phyloP scores from a whole-genome alignment of 2,113 vertebrate species.

The Cyprinus carpio region DNA sequence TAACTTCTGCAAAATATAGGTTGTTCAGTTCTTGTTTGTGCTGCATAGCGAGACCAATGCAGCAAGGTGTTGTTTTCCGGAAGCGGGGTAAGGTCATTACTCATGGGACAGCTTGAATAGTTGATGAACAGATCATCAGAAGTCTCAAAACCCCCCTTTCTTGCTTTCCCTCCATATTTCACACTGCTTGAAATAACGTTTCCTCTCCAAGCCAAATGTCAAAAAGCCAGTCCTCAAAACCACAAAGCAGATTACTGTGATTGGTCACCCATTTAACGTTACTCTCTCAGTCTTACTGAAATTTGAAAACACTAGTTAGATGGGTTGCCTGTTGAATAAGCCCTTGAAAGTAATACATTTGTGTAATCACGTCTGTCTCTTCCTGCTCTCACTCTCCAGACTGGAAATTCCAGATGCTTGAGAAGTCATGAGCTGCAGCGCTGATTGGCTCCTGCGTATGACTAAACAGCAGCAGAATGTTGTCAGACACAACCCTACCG shows the following conservation, averaged over 20 bases:
- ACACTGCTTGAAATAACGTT: not conserved
- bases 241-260: constrained; percentile 3
- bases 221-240: constrained; percentile 16
- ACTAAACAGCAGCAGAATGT: constrained; percentile 33
- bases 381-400: constrained; percentile 5
- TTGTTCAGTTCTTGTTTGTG: not conserved
- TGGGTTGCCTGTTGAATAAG: not conserved
- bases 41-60: not conserved
- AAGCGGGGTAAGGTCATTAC: not conserved
- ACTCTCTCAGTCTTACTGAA: constrained; percentile 3
- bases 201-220: constrained; percentile 31
- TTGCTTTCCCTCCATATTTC: not conserved
- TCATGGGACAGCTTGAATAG: not conserved
- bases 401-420: constrained; percentile 64
- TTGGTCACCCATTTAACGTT: constrained; percentile 41
- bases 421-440: constrained; percentile 50
- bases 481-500: not conserved
- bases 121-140: not conserved
- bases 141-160: constrained; percentile 30
- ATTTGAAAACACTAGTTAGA: not conserved
- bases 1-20: not conserved
- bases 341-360: constrained; percentile 1
- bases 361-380: constrained; percentile 10
- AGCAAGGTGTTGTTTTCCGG: not conserved
- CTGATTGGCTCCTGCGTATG: constrained; percentile 32